Conservation (phyloP, 2,113 vertebrate species). For the Chauna torquata region DNA sequence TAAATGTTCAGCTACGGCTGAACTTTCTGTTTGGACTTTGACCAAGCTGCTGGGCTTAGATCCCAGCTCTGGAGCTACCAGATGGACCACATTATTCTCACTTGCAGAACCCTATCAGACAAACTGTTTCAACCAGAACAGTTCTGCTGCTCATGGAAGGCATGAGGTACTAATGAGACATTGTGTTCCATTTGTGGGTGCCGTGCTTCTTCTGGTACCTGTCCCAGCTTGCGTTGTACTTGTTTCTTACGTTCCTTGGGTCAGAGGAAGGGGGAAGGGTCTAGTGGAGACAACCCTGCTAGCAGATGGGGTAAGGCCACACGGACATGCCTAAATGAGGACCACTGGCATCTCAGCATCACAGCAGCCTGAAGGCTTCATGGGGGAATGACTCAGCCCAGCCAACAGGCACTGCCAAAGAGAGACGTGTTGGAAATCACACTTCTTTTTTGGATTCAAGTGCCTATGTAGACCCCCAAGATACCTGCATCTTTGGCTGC, state of each 20-base stretch:
- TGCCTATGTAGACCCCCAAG: fast-evolving
- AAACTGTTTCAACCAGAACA: background rate
- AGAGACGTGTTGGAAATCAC: constrained; percentile 18
- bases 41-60: constrained; percentile 45
- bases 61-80: constrained; percentile 34
- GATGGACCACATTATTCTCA: constrained; percentile 26
- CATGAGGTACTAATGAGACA: background rate
- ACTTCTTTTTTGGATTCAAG: background rate
- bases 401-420: constrained; percentile 35
- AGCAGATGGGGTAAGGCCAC: background rate
- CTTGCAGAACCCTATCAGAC: background rate
- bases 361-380: background rate
- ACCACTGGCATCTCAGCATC: background rate
- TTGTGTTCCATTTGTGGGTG: background rate
- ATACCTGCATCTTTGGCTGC: background rate
- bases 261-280: background rate
- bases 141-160: background rate
- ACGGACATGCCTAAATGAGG: background rate
- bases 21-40: constrained; percentile 40
- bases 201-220: background rate
- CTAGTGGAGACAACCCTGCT: background rate
- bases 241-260: background rate
- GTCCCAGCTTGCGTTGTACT: background rate
- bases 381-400: background rate
- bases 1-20: background rate